Conservation (phyloP, 2,888 invertebrate species). For the Dryobotodes eremita region DNA sequence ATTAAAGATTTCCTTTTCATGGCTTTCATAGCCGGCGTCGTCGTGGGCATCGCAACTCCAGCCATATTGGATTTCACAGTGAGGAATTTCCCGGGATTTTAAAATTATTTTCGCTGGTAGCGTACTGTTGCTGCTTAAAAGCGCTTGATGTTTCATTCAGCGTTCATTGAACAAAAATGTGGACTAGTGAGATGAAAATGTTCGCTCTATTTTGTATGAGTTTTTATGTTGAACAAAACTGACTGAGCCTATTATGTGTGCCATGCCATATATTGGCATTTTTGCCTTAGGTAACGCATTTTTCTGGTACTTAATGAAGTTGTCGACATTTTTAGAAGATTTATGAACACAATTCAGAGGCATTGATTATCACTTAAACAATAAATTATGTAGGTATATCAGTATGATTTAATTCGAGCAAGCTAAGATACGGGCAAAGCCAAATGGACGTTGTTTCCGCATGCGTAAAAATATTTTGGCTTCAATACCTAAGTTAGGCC, state of each 20-base stretch:
- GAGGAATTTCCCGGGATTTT: slow-evolving; percentile 64
- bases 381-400: neutral
- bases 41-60: slow-evolving; percentile 58
- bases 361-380: neutral
- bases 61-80: slow-evolving; percentile 75
- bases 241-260: slow-evolving; percentile 31
- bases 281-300: neutral
- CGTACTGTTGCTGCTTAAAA: slow-evolving; percentile 57
- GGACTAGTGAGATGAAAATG: slow-evolving; percentile 64
- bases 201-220: slow-evolving; percentile 54
- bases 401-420: neutral
- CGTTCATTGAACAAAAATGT: slow-evolving; percentile 63
- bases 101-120: slow-evolving; percentile 65
- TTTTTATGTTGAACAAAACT: slow-evolving; percentile 44
- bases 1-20: slow-evolving; percentile 81
- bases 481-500: neutral
- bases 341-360: slow-evolving; percentile 18
- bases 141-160: slow-evolving; percentile 66
- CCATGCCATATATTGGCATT: slow-evolving; percentile 16
- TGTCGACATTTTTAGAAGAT: slow-evolving; percentile 23
- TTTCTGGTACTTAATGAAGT: slow-evolving; percentile 12
- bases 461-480: neutral
- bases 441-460: neutral
- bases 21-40: slow-evolving; percentile 69
- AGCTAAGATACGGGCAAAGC: neutral